Evolutionary conservation across 2,797 vertebrate genomes (phyloP), one percentile per base, ranked within the genome.

Genomic region (Diceros bicornis): DNA sequence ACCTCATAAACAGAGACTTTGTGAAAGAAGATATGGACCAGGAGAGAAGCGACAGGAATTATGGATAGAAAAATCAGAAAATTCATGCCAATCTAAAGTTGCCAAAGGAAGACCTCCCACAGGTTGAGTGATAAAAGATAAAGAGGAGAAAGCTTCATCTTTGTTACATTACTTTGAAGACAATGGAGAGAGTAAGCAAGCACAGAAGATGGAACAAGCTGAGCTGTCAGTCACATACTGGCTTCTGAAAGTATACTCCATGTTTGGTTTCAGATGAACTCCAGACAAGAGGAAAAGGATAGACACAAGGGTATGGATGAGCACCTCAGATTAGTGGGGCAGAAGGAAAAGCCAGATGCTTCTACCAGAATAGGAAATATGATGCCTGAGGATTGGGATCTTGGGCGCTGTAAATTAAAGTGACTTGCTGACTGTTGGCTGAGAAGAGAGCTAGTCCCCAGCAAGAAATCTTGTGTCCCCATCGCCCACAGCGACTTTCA

Each of bases 131-230:
- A 74, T 83, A 72, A 78, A 89, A 77, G 37, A 66, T 55, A 88
- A 72, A 59, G 23, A 23, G 9, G n/a, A 89, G 29, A 83, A 82
- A 91, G 41, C 20, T 25, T 75, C 50, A 17, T 90, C 64, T 81
- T 83, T 79, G 20, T 62, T 86, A 62, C n/a, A 74, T 57, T 75
- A 81, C 77, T 95, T 74, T n/a, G n/a, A 85, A 88, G 90, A 66
- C 95, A 94, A 94, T 34, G 32, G 91, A 91, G 44, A 89, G 6
- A 86, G 7, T 62, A 72, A 72, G 34, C 89, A 79, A 87, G 47
- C 44, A 78, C 17, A 85, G 44, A 94, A 71, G 64, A 87, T 18
- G 34, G 74, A 87, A 89, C 44, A 68, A 66, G 47, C 75, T 88
- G 41, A 89, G 14, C 75, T 72, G n/a, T 62, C 69, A 81, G 29